Percentiles rank a stretch among this genome's conserved stretches.
Conservation (phyloP, 2,797 vertebrate genomes). For the Podargus strigoides region DNA sequence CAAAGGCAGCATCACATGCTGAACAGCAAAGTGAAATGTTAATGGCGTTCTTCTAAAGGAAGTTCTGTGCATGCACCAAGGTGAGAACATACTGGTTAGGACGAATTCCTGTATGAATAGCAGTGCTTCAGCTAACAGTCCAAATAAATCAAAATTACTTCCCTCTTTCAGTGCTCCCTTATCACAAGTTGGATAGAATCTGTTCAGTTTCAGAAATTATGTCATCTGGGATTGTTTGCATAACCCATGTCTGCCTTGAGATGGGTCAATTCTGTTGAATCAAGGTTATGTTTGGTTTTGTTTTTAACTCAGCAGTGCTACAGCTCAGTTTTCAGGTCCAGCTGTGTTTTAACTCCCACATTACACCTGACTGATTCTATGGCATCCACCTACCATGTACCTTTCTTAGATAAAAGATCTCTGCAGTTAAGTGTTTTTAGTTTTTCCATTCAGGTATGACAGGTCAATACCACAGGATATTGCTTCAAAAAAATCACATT, state of each 20-base stretch:
- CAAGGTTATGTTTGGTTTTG: background rate
- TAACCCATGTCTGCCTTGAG: background rate
- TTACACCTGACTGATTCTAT: background rate
- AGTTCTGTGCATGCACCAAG: background rate
- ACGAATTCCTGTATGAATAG: background rate
- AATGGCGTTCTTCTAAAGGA: background rate
- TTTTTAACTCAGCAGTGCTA: background rate
- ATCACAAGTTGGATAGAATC: background rate
- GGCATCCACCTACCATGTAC: background rate
- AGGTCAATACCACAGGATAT: background rate
- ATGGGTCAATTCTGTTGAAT: conserved; percentile 4
- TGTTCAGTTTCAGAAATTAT: background rate
- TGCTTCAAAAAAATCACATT: background rate
- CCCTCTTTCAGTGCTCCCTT: background rate
- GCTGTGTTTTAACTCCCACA: conserved; percentile 27
- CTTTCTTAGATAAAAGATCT: background rate
- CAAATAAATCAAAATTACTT: background rate
- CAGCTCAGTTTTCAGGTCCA: background rate
- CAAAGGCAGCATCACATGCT: accelerated
- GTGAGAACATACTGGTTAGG: background rate
- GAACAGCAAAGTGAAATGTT: background rate
- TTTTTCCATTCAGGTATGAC: conserved; percentile 22
- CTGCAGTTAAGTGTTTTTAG: background rate
- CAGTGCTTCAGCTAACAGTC: background rate
- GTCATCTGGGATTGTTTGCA: background rate